A percentile compares a stretch with the other conserved stretches of the same genome.
Evolutionary conservation across 1,140 invertebrate species (phyloP).

Genomic region (Drosophila seguyi): DNA sequence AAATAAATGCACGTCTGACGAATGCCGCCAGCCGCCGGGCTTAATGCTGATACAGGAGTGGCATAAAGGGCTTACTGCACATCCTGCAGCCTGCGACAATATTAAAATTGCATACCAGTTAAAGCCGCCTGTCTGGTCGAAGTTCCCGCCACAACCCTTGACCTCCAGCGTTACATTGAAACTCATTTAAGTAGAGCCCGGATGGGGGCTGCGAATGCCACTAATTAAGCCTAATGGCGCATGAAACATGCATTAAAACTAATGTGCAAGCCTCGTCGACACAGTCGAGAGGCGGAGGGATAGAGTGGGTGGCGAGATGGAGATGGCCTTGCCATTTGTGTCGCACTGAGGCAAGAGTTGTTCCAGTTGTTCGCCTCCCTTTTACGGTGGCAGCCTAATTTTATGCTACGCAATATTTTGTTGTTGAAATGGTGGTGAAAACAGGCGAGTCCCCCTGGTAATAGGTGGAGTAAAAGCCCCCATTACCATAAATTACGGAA

Average conservation of each 20-base stretch:
- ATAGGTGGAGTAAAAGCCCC: constrained; percentile 5
- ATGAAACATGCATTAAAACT: constrained; percentile 83
- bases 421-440: constrained; percentile 38
- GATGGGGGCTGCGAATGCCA: constrained; percentile 46
- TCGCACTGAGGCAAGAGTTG: constrained; percentile 37
- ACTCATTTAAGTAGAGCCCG: constrained; percentile 55
- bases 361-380: constrained; percentile 7
- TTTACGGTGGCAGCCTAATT: constrained; percentile 73
- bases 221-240: constrained; percentile 83
- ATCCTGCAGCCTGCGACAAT: constrained; percentile 46
- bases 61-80: constrained; percentile 18
- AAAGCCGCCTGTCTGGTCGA: constrained; percentile 6
- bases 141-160: constrained; percentile 10
- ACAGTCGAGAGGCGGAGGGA: background rate
- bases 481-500: constrained; percentile 18
- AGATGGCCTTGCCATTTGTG: constrained; percentile 27
- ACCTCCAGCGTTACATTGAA: constrained; percentile 54
- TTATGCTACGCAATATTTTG: constrained; percentile 65
- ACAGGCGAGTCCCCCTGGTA: background rate
- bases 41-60: constrained; percentile 47
- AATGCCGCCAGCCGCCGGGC: constrained; percentile 23
- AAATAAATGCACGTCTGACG: constrained; percentile 41
- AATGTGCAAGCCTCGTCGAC: constrained; percentile 69
- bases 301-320: background rate
- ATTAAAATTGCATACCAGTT: constrained; percentile 51